A percentile compares a stretch with the other conserved stretches of the same genome.
These are phyloP conservation scores for Polypterus senegalus DNA, from an alignment of 2,113 vertebrate genomes.

Conservation along the genomic window DNA sequence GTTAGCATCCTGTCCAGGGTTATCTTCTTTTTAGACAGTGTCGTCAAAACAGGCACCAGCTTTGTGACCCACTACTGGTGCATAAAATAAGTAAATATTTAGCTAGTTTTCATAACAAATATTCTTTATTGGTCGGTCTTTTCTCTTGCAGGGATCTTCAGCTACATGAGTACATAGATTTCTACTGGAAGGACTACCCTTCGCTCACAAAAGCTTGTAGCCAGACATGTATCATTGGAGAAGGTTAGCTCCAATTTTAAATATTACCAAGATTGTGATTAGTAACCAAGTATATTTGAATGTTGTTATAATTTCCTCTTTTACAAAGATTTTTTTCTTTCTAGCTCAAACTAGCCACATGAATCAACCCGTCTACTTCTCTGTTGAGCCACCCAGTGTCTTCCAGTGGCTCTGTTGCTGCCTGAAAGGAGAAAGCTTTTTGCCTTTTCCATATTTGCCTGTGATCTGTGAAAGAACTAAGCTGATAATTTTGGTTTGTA, in stretches of 20 bases:
- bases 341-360: conserved; percentile 75
- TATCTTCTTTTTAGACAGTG: no score
- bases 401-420: conserved; percentile 85
- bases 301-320: no score
- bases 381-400: conserved; percentile 72
- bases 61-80: no score
- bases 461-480: conserved; percentile 81
- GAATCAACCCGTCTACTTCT: conserved; percentile 70
- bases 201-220: conserved; percentile 65
- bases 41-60: no score
- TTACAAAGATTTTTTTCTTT: neutral
- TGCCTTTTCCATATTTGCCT: conserved; percentile 76
- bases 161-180: conserved; percentile 75
- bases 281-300: no score
- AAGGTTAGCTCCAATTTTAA: conserved; percentile 49
- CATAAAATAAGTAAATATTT: neutral
- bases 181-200: conserved; percentile 90
- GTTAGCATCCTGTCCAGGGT: no score
- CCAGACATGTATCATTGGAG: conserved; percentile 69
- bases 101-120: neutral
- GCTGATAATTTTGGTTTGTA: conserved; percentile 75
- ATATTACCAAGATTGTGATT: no score
- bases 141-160: conserved; percentile 71
- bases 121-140: conserved; percentile 4
- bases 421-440: conserved; percentile 58